Base-by-base conservation (phyloP, 1,140 invertebrate genomes). In the Galendromus occidentalis region DNA sequence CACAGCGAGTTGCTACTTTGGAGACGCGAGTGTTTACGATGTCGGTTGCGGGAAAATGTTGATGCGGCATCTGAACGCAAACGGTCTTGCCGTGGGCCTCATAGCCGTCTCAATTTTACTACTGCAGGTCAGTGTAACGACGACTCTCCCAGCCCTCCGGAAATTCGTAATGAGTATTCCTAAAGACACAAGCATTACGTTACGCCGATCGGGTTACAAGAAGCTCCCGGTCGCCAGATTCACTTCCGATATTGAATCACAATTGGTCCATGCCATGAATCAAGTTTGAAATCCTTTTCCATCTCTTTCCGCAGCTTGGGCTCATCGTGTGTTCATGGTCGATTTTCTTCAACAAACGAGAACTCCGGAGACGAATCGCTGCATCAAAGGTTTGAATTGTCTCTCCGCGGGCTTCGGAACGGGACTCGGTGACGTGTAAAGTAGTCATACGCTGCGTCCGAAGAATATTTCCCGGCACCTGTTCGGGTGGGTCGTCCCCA, bases 11-110 rank as follows among this genome's bases (percentile, higher is more conserved):
- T 59, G 51, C 22, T 59, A 59, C 33, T 59, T 29, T 33, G 51
- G 51, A 5, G 51, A 59, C 4, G 51, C 25, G 25, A 59, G 33
- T 33, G 51, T 59, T 14, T 33, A 59, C 12, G 25, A 29, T 25
- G 33, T 17, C 14, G 51, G 51, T 59, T 59, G 51, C 33, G 51
- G 51, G 25, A 33, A 59, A 25, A 33, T 59, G 17, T 25, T 59
- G 22, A 33, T 59, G 14, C 51, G 33, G 51, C 22, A 59, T 59
- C 25, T 59, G 4, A 59, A 25, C 14, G 51, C 25, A 22, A 59
- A 59, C 22, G 51, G 14, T 59, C 51, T 59, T 25, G 51, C 51
- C 25, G 51, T 59, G 22, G 51, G 51, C 25, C 51, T 59, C 51
- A 25, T 59, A 29, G 22, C 51, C 4, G 25, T 59, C 33, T 25